Conservation (phyloP, 2,888 invertebrate genomes). For the Ormyrus rosae region DNA sequence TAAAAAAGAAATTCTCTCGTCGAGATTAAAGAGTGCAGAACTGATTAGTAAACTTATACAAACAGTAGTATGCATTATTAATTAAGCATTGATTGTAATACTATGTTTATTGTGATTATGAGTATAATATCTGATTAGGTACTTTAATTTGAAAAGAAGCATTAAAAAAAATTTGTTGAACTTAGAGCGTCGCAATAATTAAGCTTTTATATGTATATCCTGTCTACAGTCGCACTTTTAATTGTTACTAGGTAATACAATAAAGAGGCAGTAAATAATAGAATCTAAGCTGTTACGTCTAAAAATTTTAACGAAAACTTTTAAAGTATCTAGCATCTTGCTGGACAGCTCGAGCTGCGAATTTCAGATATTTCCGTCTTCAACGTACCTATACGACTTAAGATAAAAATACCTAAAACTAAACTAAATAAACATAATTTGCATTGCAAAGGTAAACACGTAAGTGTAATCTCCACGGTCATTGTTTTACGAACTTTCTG, state of each 20-base stretch:
- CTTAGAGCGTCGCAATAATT: background rate
- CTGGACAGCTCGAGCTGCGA: constrained; percentile 30
- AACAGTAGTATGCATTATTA: no score
- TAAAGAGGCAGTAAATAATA: constrained; percentile 2
- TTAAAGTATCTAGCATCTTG: constrained; percentile 28
- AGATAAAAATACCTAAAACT: constrained; percentile 13
- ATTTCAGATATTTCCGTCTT: constrained; percentile 60
- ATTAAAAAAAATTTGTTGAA: no score
- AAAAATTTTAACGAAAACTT: constrained; percentile 33
- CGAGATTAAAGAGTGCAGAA: constrained; percentile 28
- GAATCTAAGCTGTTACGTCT: constrained; percentile 22
- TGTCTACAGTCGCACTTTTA: background rate
- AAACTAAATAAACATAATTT: background rate
- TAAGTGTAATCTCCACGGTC: constrained; percentile 66
- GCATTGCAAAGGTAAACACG: constrained; percentile 28
- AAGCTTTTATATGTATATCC: constrained; percentile 1
- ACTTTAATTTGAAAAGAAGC: no score
- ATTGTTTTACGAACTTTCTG: constrained; percentile 75
- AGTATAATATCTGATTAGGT: no score
- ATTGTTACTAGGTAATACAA: constrained; percentile 1
- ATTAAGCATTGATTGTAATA: no score
- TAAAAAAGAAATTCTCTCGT: background rate
- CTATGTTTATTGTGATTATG: no score
- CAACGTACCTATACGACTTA: constrained; percentile 20
- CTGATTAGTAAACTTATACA: constrained; percentile 27